A percentile compares a stretch with the other conserved stretches of the same genome.
Evolutionary conservation across 2,113 vertebrate genomes (phyloP).

Genomic region (Amphiprion percula): DNA sequence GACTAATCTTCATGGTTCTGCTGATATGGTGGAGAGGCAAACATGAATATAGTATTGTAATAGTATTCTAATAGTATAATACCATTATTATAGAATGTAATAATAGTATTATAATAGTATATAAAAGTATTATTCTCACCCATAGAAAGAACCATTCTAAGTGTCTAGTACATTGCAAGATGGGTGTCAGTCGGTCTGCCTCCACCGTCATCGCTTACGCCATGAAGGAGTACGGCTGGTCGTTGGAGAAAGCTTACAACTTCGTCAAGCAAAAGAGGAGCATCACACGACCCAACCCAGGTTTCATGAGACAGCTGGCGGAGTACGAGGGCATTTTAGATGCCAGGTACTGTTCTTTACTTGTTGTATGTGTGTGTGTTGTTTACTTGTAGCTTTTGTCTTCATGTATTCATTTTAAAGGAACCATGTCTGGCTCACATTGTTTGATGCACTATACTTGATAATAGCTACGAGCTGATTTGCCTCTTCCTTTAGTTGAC

Average conservation of each 20-base stretch:
- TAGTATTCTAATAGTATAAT: background rate
- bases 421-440: too few species aligned
- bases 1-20: background rate
- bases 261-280: constrained; percentile 96
- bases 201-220: constrained; percentile 98
- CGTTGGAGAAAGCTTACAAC: constrained; percentile 93
- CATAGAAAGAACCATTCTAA: constrained; percentile 94
- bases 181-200: constrained; percentile 96
- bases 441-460: background rate
- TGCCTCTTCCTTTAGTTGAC: background rate
- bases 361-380: background rate
- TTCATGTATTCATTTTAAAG: too few species aligned
- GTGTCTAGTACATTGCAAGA: constrained; percentile 98
- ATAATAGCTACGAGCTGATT: too few species aligned
- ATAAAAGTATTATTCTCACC: background rate
- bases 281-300: constrained; percentile 91
- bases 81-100: too few species aligned
- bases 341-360: constrained; percentile 86
- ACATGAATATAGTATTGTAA: background rate
- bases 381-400: background rate
- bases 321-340: constrained; percentile 98
- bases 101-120: background rate
- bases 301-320: constrained; percentile 96
- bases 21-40: background rate
- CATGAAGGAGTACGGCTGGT: constrained; percentile 98